Evolutionary conservation across 2,113 vertebrate species (phyloP), one percentile per base, ranked within the genome.

Genomic region (Symphodus melops): DNA sequence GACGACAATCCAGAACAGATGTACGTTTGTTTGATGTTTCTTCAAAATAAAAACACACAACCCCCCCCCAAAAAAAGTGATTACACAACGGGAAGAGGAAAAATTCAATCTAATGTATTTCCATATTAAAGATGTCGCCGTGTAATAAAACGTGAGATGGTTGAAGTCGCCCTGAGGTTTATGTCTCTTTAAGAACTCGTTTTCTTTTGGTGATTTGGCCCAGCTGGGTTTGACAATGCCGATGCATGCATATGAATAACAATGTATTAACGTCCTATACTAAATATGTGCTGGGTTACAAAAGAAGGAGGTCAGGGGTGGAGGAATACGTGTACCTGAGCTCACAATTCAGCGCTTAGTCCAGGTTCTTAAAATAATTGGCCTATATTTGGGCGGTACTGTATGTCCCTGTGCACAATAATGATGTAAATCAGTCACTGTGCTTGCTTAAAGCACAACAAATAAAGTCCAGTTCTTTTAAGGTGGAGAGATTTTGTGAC

Each of bases 361-460:
- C 49, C 60, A 89, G 80, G 61, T 84, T 84, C 90, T 90, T 86
- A 88, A 92, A 91, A 89, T 92, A 93, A 88, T 89, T 85, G 87
- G 81, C 90, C 87, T 91, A 89, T 83, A 90, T 91, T 79, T 88
- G 83, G 79, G 72, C 79, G 77, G 72, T 72, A 75, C 79, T 39
- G 51, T 73, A 79, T 82, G 82, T 82, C 83, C 76, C 69, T 63
- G 79, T 72, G 78, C 83, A 87, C 70, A 86, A 74, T 84, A 92
- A 89, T 82, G 74, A 85, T 84, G 73, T 71, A 89, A 84, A 92
- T 92, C 79, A 90, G 88, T 85, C 87, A 82, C 51, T 42, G 55
- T 25, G 74, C 65, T 60, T 9, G 56, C 65, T 74, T 70, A 64
- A 76, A 77, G 64, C 57, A 74, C 51, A 75, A 68, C 68, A 46